Evolutionary conservation across 2,888 invertebrate genomes (phyloP).

Genomic region (Smittia sp.): DNA sequence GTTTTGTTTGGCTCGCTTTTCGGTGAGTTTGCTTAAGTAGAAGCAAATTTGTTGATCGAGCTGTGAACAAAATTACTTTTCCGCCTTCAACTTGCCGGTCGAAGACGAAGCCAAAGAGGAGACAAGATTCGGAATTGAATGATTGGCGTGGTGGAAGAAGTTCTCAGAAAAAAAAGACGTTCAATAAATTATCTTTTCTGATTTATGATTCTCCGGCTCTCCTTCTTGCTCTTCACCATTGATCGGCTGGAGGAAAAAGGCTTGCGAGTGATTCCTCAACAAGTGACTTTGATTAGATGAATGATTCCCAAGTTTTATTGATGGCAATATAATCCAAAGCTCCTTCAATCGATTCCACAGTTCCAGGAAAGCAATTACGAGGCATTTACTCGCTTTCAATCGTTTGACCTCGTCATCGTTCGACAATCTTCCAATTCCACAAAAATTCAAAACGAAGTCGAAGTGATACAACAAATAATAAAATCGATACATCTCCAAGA

Average conservation of each 20-base stretch:
- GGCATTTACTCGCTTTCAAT: constrained; percentile 9
- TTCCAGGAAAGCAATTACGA: constrained; percentile 28
- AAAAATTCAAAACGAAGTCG: not conserved
- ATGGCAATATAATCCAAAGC: constrained; percentile 21
- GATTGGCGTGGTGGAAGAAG: not conserved
- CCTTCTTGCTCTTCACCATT: not conserved
- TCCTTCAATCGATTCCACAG: constrained; percentile 8
- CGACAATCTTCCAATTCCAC: constrained; percentile 26
- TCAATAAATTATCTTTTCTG: not conserved
- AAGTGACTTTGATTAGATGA: constrained; percentile 41
- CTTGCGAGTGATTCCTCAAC: constrained; percentile 18
- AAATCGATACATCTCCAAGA: constrained; percentile 11
- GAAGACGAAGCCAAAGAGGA: not conserved
- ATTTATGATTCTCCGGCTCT: not conserved
- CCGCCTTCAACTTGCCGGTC: not conserved
- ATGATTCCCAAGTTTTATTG: constrained; percentile 37
- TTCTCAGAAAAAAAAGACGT: not conserved
- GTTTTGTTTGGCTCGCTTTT: not conserved
- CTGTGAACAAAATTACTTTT: not conserved
- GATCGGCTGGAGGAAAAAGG: not conserved
- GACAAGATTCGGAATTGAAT: not conserved
- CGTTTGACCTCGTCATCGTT: constrained; percentile 35
- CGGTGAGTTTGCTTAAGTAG: not conserved
- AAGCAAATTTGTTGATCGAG: constrained; percentile 28
- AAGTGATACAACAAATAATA: constrained; percentile 10